Evolutionary conservation across 2,113 vertebrate species (phyloP).

Genomic region (Sula dactylatra): DNA sequence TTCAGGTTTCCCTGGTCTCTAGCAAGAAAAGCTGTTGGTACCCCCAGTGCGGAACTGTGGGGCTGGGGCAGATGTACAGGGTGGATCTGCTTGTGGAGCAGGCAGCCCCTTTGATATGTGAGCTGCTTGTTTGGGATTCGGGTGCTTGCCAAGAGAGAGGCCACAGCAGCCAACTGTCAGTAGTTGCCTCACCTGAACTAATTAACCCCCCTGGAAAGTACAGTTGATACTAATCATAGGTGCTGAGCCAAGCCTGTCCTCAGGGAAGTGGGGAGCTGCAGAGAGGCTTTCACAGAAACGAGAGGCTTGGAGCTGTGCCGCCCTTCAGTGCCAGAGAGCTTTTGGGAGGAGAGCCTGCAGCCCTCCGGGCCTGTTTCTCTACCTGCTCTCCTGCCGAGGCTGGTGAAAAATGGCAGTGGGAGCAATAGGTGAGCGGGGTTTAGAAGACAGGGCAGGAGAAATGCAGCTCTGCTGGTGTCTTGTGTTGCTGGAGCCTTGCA

Average conservation of each 20-base stretch:
- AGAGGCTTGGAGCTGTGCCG: not conserved
- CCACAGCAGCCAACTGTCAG: slow-evolving; percentile 48
- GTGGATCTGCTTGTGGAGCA: slow-evolving; percentile 38
- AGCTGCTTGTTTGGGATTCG: slow-evolving; percentile 1
- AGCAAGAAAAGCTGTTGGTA: not conserved
- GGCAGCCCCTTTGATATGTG: slow-evolving; percentile 63
- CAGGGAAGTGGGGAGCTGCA: slow-evolving; percentile 5
- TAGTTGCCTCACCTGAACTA: slow-evolving; percentile 70
- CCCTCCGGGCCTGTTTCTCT: not conserved
- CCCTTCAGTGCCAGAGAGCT: not conserved
- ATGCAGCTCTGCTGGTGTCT: not conserved
- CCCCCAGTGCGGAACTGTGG: not conserved
- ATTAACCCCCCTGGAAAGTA: slow-evolving; percentile 63
- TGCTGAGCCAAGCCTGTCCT: slow-evolving; percentile 59
- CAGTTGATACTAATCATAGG: slow-evolving; percentile 49
- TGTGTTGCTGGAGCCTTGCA: not conserved
- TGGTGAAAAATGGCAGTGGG: not conserved
- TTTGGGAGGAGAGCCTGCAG: not conserved
- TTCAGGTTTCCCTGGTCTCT: not conserved
- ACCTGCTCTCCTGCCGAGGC: not conserved
- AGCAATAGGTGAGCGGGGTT: not conserved
- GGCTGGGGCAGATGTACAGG: not conserved
- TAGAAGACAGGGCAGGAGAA: not conserved
- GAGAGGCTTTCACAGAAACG: slow-evolving; percentile 2
- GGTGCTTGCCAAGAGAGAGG: slow-evolving; percentile 50